Evolutionary conservation across 2,888 invertebrate species (phyloP), one percentile per base, ranked within the genome.

Genomic region (Pasiphila rectangulata): DNA sequence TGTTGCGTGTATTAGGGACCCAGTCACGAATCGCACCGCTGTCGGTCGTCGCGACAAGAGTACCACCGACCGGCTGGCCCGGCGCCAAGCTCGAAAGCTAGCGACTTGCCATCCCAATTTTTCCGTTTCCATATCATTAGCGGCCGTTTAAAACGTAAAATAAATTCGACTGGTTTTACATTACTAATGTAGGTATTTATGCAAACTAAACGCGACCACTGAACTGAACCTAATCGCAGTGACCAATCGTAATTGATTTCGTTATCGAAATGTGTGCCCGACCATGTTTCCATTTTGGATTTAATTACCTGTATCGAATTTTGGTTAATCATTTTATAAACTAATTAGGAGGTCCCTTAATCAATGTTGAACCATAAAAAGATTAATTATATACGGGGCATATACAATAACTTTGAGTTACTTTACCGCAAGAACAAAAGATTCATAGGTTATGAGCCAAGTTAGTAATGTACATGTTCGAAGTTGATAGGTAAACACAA

Each of bases 41-140:
- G n/a, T n/a, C n/a, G n/a, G n/a, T n/a, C n/a, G n/a, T n/a, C n/a
- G n/a, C n/a, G n/a, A n/a, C n/a, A n/a, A n/a, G n/a, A n/a, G n/a
- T n/a, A n/a, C n/a, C n/a, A n/a, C n/a, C n/a, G n/a, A n/a, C n/a
- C 30, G 16, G 9, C 6, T 61, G 60, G 59, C 61, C 61, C 53
- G 75, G 75, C 77, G 78, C 78, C 78, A 75, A 50, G 52, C 44
- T 67, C 64, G 70, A 72, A 72, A 74, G 68, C 63, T 67, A 61
- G 54, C 63, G 64, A 53, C 60, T 53, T 57, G 63, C 65, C 63
- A 72, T 72, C 72, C 66, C 68, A 72, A 68, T 71, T 74, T 75
- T 75, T 73, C 64, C 64, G 64, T 67, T 67, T 72, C 63, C 69
- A 72, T 70, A 66, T 67, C 68, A 72, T 69, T 70, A 73, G 70